Evolutionary conservation across 2,113 vertebrate genomes (phyloP), one percentile per base, ranked within the genome.

Genomic region (Ctenodactylus gundi): DNA sequence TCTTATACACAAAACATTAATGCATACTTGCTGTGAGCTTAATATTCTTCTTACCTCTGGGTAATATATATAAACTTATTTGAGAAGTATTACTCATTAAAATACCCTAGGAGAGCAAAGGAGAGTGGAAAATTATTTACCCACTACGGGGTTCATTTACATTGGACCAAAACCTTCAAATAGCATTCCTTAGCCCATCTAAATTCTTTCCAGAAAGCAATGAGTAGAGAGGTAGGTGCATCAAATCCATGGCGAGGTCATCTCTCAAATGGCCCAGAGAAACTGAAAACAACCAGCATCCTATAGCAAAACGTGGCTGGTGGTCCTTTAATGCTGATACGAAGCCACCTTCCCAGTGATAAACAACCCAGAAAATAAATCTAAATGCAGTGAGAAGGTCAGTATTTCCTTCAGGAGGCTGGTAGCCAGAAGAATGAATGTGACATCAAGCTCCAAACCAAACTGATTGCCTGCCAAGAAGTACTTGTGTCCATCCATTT

Each of bases 131-230:
- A 96, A 89, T 87, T 94, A 91, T 96, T 97, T 96, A 95, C 85
- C 90, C 92, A 96, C 94, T 88, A 85, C 96, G 92, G 92, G 95
- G 68, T 88, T 94, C 97, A 96, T 97, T 97, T 96, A 97, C 90
- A 51, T 94, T 96, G 96, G 96, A 97, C 85, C 95, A 88, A 96
- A 93, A 94, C 44, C 92, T 88, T 95, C 90, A 90, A 85, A 95
- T 94, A 93, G 94, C 95, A 89, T 93, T 97, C 64, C 73, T 84
- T 46, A 81, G 88, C 90, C 87, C 95, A 94, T 95, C 88, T 85
- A 90, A 97, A 93, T 87, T 92, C 94, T 92, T 95, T 88, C 93
- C 93, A 97, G 84, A 94, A 94, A 85, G 73, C 90, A 96, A 93
- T 94, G 87, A 97, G 91, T 85, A 51, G 90, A 93, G 78, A 94